Evolutionary conservation across 2,797 vertebrate genomes (phyloP).

Genomic region (Scolopax rusticola): DNA sequence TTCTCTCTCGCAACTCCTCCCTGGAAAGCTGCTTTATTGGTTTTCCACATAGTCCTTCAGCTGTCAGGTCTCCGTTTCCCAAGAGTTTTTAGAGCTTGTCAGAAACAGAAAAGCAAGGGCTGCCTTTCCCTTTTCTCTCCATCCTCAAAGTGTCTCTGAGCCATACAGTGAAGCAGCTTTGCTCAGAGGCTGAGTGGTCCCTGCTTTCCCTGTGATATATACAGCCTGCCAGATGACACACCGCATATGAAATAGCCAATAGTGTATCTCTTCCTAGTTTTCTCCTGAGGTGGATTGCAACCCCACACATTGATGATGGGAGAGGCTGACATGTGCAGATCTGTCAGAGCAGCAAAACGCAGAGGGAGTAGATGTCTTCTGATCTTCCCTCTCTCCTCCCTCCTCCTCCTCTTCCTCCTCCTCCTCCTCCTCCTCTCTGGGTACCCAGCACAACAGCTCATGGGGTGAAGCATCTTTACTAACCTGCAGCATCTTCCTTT

Average conservation of each 20-base stretch:
- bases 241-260: slow-evolving; percentile 19
- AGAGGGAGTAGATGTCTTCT: not conserved
- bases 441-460: not conserved
- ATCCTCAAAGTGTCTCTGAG: not conserved
- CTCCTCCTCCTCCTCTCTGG: not conserved
- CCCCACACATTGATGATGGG: not conserved
- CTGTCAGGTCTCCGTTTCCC: not conserved
- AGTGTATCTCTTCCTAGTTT: not conserved
- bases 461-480: not conserved
- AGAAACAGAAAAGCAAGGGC: not conserved
- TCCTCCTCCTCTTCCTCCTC: not conserved
- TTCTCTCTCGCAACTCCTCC: not conserved
- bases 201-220: not conserved
- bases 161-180: not conserved
- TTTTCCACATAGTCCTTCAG: not conserved
- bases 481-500: not conserved
- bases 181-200: slow-evolving; percentile 1
- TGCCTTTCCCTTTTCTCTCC: not conserved
- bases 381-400: not conserved
- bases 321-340: not conserved
- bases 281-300: not conserved
- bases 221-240: slow-evolving; percentile 46
- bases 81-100: not conserved
- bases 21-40: not conserved
- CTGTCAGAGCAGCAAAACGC: not conserved